Conservation (phyloP, 1,140 invertebrate genomes). For the Dryas iulia region DNA sequence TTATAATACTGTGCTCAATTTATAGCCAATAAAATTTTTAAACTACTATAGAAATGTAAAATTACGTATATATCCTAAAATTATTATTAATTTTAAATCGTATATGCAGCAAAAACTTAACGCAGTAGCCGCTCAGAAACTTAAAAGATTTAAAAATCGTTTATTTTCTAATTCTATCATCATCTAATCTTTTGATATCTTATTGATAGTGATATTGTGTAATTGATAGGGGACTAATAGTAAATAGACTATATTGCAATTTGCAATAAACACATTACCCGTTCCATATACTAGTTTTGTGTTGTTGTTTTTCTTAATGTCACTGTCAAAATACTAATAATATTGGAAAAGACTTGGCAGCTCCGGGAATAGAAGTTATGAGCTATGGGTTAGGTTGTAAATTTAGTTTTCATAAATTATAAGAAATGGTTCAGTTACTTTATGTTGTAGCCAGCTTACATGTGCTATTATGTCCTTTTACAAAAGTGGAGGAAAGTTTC, state of each 20-base stretch:
- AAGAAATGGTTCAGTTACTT: constrained; percentile 71
- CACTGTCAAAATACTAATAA: background rate
- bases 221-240: background rate
- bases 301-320: constrained; percentile 7
- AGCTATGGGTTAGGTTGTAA: constrained; percentile 55
- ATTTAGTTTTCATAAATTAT: constrained; percentile 34
- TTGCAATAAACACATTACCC: too few species aligned
- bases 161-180: background rate
- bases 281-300: background rate
- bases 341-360: constrained; percentile 9
- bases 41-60: background rate
- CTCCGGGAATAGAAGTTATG: constrained; percentile 22
- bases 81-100: background rate
- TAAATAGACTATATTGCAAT: background rate
- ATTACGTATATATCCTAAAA: background rate
- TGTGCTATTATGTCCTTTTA: constrained; percentile 95
- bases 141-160: background rate
- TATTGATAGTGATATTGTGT: background rate
- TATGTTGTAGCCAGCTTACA: constrained; percentile 86
- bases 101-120: background rate
- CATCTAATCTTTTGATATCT: background rate
- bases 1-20: background rate
- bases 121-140: background rate
- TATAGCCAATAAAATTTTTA: background rate
- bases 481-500: constrained; percentile 99